These are phyloP conservation scores for Dissostichus mawsoni DNA, from an alignment of 2,113 vertebrate species.

Conservation along the genomic window DNA sequence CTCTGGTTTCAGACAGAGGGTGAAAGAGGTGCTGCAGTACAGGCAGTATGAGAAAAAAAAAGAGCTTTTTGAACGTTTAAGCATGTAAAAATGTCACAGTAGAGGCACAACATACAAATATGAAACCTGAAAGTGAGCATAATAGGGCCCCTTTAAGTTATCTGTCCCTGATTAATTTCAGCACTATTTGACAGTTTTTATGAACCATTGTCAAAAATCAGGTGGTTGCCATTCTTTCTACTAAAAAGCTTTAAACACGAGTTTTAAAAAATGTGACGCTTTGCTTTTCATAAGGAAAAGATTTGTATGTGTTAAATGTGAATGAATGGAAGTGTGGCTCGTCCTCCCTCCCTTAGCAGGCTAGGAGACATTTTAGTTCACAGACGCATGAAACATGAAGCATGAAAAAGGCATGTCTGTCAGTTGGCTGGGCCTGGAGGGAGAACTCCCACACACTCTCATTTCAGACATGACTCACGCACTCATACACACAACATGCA, in stretches of 20 bases:
- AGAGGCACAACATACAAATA: too few species aligned
- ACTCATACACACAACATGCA: conserved; percentile 1
- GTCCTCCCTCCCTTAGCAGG: neutral
- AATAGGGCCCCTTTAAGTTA: too few species aligned
- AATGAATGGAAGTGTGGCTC: conserved; percentile 19
- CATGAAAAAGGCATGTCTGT: conserved; percentile 31
- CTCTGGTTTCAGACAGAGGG: too few species aligned
- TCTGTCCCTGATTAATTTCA: neutral
- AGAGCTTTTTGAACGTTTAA: too few species aligned
- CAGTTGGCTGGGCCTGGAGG: conserved; percentile 51
- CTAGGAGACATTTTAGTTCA: conserved; percentile 50
- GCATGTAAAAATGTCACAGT: too few species aligned
- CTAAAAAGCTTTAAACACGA: neutral
- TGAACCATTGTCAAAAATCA: neutral
- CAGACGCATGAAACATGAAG: conserved; percentile 52
- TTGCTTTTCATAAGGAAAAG: neutral
- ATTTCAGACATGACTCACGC: conserved; percentile 56
- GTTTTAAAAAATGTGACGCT: neutral
- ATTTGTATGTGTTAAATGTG: conserved; percentile 6
- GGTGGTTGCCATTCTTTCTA: neutral
- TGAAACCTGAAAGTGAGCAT: too few species aligned
- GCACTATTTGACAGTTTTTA: neutral
- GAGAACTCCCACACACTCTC: conserved; percentile 60
- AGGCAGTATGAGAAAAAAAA: too few species aligned
- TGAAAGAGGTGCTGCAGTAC: too few species aligned